phyloP scores from a whole-genome alignment of 2,113 vertebrate genomes.

The Neoarius graeffei region DNA sequence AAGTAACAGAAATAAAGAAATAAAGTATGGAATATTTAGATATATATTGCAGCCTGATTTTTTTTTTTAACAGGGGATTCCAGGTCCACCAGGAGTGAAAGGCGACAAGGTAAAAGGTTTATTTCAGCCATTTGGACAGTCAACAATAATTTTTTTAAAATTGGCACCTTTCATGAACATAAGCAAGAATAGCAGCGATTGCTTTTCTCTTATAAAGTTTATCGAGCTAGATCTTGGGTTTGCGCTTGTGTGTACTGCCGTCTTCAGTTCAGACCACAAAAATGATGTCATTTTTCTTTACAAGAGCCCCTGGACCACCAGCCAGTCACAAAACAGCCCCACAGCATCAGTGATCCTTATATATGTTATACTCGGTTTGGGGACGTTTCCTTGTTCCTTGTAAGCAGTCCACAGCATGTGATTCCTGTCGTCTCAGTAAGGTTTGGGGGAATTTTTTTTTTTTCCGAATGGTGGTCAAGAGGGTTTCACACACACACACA shows the following conservation, averaged over 20 bases:
- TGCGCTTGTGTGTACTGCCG: neutral
- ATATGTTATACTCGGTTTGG: neutral
- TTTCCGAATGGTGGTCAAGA: neutral
- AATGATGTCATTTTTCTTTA: neutral
- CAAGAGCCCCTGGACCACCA: neutral
- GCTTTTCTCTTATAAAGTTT: neutral
- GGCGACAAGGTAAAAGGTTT: constrained; percentile 77
- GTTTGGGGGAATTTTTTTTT: too few relatives aligned
- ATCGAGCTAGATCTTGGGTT: neutral
- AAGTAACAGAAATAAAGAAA: neutral
- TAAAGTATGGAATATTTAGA: neutral
- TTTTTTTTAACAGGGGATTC: constrained; percentile 70
- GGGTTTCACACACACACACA: neutral
- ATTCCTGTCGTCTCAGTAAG: neutral
- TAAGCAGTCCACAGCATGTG: neutral
- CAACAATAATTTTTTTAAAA: neutral
- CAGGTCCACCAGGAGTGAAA: constrained; percentile 75
- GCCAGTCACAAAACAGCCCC: neutral
- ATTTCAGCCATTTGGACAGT: neutral
- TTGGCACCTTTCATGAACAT: neutral
- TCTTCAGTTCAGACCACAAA: neutral
- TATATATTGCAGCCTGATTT: neutral
- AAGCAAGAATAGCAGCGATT: neutral
- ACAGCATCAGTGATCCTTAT: neutral
- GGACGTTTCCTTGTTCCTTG: neutral